Evolutionary conservation across 2,888 invertebrate genomes (phyloP).

Genomic region (Lasioglossum zephyrum): DNA sequence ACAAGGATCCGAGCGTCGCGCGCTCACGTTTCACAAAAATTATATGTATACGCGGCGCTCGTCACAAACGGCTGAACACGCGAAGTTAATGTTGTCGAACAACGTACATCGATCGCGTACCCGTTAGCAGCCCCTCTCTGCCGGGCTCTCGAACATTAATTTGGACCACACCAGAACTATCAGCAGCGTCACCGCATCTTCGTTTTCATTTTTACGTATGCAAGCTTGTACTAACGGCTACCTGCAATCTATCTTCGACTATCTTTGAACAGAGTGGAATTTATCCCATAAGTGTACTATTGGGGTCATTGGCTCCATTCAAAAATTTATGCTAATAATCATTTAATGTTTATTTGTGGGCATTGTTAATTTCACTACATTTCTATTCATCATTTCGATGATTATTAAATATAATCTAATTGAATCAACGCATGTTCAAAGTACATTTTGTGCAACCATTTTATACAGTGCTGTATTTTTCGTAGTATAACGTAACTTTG

Average conservation of each 20-base stretch:
- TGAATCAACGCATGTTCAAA: too few species aligned
- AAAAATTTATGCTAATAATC: too few species aligned
- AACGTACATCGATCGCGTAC: constrained; percentile 29
- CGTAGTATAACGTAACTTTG: neutral
- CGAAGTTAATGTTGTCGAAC: neutral
- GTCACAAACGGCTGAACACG: constrained; percentile 20
- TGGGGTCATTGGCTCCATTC: neutral
- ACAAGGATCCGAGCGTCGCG: neutral
- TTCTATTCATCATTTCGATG: too few species aligned
- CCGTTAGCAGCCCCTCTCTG: constrained; percentile 32
- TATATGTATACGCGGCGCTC: neutral
- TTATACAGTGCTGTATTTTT: neutral
- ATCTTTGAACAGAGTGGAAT: neutral
- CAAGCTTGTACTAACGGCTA: neutral
- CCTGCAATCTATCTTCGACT: constrained; percentile 3
- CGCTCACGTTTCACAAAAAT: constrained; percentile 7
- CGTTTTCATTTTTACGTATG: neutral
- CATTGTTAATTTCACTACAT: too few species aligned
- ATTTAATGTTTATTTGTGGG: neutral
- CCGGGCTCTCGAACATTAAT: constrained; percentile 36
- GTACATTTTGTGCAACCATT: too few species aligned
- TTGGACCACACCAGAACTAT: constrained; percentile 16
- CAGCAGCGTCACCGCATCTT: constrained; percentile 26
- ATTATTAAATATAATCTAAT: too few species aligned
- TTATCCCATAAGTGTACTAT: neutral